Evolutionary conservation across 2,113 vertebrate genomes (phyloP).

Genomic region (Pseudorasbora parva): DNA sequence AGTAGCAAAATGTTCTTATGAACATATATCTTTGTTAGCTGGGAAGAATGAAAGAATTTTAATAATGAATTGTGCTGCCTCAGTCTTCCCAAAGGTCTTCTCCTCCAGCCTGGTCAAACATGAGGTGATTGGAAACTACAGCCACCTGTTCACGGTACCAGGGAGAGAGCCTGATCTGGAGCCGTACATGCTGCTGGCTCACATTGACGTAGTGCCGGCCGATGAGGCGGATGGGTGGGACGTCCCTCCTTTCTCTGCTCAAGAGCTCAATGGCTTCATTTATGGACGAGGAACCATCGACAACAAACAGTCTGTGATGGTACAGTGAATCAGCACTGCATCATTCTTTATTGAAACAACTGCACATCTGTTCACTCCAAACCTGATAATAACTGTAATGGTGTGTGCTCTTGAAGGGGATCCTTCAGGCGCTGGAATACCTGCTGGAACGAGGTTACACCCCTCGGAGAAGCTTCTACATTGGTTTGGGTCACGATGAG

Average conservation of each 20-base stretch:
- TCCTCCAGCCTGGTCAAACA: constrained; percentile 84
- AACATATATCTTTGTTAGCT: too few species aligned
- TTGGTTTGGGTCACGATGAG: constrained; percentile 92
- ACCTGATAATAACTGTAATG: constrained; percentile 6
- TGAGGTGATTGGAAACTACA: constrained; percentile 85
- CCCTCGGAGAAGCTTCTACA: constrained; percentile 86
- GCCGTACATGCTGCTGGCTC: constrained; percentile 91
- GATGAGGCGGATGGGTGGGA: constrained; percentile 84
- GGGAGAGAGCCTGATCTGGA: constrained; percentile 78
- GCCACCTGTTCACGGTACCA: constrained; percentile 85
- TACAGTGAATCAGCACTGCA: constrained; percentile 60
- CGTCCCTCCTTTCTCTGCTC: constrained; percentile 89
- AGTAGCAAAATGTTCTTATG: too few species aligned
- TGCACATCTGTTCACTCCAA: constrained; percentile 4
- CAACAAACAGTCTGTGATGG: constrained; percentile 88
- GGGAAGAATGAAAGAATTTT: neutral
- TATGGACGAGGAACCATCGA: constrained; percentile 92
- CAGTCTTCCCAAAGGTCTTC: constrained; percentile 91
- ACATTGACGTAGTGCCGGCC: constrained; percentile 93
- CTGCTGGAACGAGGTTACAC: constrained; percentile 83
- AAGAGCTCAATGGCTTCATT: constrained; percentile 87
- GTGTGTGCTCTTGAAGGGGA: constrained; percentile 74
- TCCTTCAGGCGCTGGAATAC: constrained; percentile 90
- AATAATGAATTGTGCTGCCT: neutral
- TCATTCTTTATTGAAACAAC: constrained; percentile 2